These are phyloP conservation scores for Urocynchramus pylzowi DNA, from an alignment of 2,113 vertebrate species.

Conservation along the genomic window DNA sequence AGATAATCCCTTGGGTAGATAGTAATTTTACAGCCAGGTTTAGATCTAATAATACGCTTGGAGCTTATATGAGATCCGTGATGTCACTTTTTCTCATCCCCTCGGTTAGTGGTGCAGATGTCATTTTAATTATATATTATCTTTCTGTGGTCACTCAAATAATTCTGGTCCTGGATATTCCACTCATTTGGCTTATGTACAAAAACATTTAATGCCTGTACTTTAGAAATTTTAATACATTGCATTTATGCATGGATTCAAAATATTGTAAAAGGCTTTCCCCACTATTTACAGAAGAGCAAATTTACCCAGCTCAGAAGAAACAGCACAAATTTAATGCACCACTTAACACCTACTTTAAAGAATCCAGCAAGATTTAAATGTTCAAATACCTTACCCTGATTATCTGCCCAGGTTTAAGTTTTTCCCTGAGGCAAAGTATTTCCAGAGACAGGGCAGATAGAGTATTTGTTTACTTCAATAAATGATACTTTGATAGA, in stretches of 20 bases:
- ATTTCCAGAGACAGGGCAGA: neutral
- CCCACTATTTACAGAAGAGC: constrained; percentile 15
- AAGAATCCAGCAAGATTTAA: constrained; percentile 42
- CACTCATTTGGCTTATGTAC: constrained; percentile 13
- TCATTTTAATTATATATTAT: constrained; percentile 48
- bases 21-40: constrained; percentile 59
- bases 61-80: constrained; percentile 25
- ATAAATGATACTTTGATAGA: neutral
- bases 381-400: constrained; percentile 36
- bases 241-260: constrained; percentile 35
- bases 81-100: constrained; percentile 33
- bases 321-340: constrained; percentile 51
- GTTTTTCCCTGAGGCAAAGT: constrained; percentile 36
- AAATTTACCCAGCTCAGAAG: constrained; percentile 17
- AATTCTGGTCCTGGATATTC: constrained; percentile 23
- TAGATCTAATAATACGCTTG: constrained; percentile 56
- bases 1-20: constrained; percentile 50
- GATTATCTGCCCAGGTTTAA: constrained; percentile 13
- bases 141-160: constrained; percentile 36
- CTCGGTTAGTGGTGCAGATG: neutral
- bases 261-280: constrained; percentile 16
- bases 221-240: constrained; percentile 20
- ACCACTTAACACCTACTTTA: constrained; percentile 37
- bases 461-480: neutral
- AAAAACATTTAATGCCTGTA: neutral